phyloP scores from a whole-genome alignment of 2,888 invertebrate species.

The Heliconius aoede region DNA sequence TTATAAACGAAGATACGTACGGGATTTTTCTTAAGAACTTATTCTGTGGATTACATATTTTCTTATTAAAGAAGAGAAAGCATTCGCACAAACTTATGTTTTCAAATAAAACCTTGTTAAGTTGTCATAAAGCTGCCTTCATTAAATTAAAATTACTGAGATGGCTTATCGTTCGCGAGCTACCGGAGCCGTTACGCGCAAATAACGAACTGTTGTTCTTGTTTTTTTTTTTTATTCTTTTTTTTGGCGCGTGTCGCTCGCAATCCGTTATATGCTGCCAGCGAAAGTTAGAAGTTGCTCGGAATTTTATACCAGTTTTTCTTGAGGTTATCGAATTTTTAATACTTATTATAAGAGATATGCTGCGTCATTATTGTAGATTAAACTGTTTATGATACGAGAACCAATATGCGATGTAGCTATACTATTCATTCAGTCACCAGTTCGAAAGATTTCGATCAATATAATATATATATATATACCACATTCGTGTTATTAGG shows the following conservation, averaged over 20 bases:
- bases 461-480: not conserved
- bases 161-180: conserved; percentile 68
- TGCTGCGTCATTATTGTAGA: conserved; percentile 41
- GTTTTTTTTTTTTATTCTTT: conserved; percentile 59
- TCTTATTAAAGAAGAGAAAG: conserved; percentile 25
- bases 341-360: conserved; percentile 46
- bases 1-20: not conserved
- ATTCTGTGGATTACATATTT: not conserved
- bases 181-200: conserved; percentile 81
- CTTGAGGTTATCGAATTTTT: conserved; percentile 56
- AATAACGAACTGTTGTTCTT: conserved; percentile 71
- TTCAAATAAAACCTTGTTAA: conserved; percentile 49
- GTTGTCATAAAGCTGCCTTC: conserved; percentile 67
- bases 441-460: not conserved
- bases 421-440: not conserved
- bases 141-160: conserved; percentile 67
- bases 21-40: conserved; percentile 4
- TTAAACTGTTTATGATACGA: conserved; percentile 5
- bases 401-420: not conserved
- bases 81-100: not conserved
- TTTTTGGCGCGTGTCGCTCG: conserved; percentile 80
- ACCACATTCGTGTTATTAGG: not conserved
- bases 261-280: conserved; percentile 76
- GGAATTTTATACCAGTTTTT: conserved; percentile 67
- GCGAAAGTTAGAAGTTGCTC: conserved; percentile 78